phyloP scores from a whole-genome alignment of 2,113 vertebrate species.

The Caretta caretta region DNA sequence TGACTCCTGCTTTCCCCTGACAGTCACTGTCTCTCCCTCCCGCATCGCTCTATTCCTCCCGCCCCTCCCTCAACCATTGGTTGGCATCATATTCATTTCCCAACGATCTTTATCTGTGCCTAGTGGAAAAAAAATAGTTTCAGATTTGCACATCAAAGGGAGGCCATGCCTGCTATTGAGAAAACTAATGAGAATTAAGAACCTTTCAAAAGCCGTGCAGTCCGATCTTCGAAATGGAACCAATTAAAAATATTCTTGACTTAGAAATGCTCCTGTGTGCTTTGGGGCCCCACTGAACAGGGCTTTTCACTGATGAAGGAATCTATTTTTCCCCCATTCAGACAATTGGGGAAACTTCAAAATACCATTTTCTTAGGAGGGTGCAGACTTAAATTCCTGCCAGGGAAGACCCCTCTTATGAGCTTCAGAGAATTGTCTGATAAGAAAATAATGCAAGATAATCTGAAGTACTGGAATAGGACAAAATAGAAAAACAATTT shows the following conservation, averaged over 20 bases:
- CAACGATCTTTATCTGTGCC: conserved; percentile 18
- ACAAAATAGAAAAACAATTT: conserved; percentile 24
- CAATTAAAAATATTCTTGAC: conserved; percentile 62
- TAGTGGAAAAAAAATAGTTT: not conserved
- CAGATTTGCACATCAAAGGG: conserved; percentile 73
- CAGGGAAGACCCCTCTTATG: not conserved
- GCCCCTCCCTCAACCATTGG: not conserved
- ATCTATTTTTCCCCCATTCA: not conserved
- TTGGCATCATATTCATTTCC: conserved; percentile 28
- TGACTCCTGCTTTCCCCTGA: not conserved
- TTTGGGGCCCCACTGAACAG: not conserved
- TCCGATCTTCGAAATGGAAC: conserved; percentile 32
- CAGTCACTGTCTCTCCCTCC: accelerated
- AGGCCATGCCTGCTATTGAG: not conserved
- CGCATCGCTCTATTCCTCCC: not conserved
- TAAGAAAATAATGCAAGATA: not conserved
- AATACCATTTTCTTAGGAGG: not conserved
- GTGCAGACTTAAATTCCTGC: not conserved
- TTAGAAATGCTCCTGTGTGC: not conserved
- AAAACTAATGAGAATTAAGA: conserved; percentile 70
- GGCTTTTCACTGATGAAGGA: not conserved
- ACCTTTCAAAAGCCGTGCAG: conserved; percentile 34
- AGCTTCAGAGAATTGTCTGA: not conserved
- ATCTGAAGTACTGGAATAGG: not conserved
- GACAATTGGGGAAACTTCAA: not conserved